Evolutionary conservation across 1,140 invertebrate genomes (phyloP).

Genomic region (Cepaea nemoralis): DNA sequence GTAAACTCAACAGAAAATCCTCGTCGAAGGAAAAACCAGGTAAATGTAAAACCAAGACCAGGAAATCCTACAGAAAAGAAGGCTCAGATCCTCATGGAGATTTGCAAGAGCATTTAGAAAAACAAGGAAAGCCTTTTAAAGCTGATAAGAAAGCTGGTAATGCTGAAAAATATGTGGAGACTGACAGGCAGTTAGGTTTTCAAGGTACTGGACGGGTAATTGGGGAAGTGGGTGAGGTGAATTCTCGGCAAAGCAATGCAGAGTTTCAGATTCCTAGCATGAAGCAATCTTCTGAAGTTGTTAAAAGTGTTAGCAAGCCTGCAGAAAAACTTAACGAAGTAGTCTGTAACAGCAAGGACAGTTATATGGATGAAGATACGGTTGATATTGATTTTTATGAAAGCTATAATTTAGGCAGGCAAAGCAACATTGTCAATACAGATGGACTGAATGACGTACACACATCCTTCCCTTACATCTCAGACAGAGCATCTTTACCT

Average conservation of each 20-base stretch:
- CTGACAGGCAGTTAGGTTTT: too few relatives aligned
- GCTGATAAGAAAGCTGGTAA: background rate
- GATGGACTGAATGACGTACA: too few relatives aligned
- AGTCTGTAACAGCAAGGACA: background rate
- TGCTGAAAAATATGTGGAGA: too few relatives aligned
- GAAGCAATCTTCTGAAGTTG: background rate
- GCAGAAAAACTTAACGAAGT: background rate
- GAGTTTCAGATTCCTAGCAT: background rate
- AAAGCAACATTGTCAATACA: too few relatives aligned
- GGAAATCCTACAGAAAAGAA: background rate
- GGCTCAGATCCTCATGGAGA: background rate
- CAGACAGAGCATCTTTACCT: too few relatives aligned
- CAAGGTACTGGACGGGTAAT: too few relatives aligned
- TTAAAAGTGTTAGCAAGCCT: background rate
- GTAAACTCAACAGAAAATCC: too few relatives aligned
- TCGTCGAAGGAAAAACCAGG: background rate
- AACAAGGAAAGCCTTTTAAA: background rate
- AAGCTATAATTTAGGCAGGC: too few relatives aligned
- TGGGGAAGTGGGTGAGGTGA: too few relatives aligned
- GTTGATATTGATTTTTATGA: background rate
- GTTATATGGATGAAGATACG: background rate
- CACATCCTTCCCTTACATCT: too few relatives aligned
- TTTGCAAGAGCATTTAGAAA: background rate
- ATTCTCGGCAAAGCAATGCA: too few relatives aligned
- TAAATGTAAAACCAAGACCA: background rate